Conservation (phyloP, 53 echinoderm and acorn worm species). For the Apostichopus leukothele region DNA sequence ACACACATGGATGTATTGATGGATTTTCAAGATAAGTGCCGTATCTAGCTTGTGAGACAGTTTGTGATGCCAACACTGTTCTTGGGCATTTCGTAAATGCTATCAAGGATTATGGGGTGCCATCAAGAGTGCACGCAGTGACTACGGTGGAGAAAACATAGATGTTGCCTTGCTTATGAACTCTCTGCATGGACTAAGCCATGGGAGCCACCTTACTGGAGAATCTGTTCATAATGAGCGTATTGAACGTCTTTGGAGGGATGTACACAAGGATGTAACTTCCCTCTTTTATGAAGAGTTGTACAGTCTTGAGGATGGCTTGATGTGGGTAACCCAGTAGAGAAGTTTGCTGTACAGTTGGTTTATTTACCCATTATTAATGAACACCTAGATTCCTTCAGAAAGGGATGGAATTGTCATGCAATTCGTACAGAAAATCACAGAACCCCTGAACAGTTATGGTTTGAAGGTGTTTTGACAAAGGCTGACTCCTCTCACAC, state of each 20-base stretch:
- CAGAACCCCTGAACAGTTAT: not conserved
- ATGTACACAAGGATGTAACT: constrained; percentile 24
- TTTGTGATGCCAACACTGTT: constrained; percentile 13
- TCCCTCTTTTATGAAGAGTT: not conserved
- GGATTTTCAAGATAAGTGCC: no score
- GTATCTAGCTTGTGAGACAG: no score
- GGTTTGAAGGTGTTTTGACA: not conserved
- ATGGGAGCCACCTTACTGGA: constrained; percentile 59
- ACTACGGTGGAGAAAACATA: constrained; percentile 65
- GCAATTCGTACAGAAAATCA: not conserved
- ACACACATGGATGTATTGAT: no score
- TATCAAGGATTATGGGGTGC: constrained; percentile 59
- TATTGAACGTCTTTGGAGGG: constrained; percentile 69
- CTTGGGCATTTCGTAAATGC: constrained; percentile 29
- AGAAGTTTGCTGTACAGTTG: constrained; percentile 6
- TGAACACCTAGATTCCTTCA: not conserved
- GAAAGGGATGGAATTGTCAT: not conserved
- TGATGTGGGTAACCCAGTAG: not conserved
- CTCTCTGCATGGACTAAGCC: constrained; percentile 45
- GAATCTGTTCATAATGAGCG: constrained; percentile 60
- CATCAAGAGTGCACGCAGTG: constrained; percentile 64
- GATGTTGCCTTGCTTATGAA: constrained; percentile 56
- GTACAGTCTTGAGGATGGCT: not conserved
- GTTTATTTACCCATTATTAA: not conserved
- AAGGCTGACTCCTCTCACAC: no score